A percentile compares a stretch with the other conserved stretches of the same genome.
Evolutionary conservation across 37 sponge, comb jelly and placozoan genomes (phyloP).

Genomic region (Hormiphora californensis): DNA sequence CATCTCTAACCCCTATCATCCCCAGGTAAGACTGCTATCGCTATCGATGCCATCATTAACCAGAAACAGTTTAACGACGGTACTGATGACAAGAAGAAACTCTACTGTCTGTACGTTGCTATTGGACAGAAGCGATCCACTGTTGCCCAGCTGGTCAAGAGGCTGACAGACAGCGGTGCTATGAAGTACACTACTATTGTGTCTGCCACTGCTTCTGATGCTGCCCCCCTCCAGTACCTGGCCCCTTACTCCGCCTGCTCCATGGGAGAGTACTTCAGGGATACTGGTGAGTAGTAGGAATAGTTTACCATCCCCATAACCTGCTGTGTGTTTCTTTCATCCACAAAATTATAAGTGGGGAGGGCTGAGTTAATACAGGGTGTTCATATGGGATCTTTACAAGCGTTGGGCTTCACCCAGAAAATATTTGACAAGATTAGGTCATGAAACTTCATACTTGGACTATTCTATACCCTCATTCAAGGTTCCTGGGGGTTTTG

Average conservation of each 20-base stretch:
- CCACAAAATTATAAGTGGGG: no score
- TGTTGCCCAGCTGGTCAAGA: constrained; percentile 94
- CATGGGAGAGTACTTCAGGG: constrained; percentile 98
- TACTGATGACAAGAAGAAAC: constrained; percentile 94
- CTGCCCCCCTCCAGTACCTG: constrained; percentile 97
- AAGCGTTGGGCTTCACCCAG: no score
- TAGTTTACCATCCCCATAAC: no score
- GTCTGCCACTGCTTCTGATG: constrained; percentile 98
- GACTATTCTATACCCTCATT: no score
- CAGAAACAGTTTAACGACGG: constrained; percentile 93
- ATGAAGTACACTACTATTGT: constrained; percentile 96
- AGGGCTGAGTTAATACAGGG: no score
- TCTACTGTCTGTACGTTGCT: constrained; percentile 95
- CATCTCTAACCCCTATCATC: no score
- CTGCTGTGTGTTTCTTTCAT: no score
- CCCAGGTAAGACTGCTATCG: constrained; percentile 91
- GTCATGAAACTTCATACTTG: no score
- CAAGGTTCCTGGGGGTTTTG: no score
- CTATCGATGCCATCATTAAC: constrained; percentile 97
- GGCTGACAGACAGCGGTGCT: constrained; percentile 87
- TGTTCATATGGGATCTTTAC: no score
- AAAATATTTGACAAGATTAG: no score
- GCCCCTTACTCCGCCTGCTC: constrained; percentile 97
- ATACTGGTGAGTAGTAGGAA: constrained; percentile 63
- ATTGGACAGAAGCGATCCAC: constrained; percentile 99